These are phyloP conservation scores for Drosophila auraria DNA, from an alignment of 1,140 invertebrate species.

Conservation along the genomic window DNA sequence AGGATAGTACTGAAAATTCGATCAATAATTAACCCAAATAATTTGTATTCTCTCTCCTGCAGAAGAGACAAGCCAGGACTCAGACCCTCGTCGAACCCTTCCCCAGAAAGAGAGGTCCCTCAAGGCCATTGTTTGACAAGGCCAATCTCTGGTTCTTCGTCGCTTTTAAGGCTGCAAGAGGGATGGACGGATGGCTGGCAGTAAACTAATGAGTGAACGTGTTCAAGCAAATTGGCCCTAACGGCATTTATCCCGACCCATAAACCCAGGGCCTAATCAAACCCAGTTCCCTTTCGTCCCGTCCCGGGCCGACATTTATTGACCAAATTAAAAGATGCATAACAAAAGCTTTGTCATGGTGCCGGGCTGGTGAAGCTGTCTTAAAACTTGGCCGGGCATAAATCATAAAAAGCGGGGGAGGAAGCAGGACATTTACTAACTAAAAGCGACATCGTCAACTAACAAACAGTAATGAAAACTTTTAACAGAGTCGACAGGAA, in stretches of 20 bases:
- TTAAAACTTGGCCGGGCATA: constrained; percentile 55
- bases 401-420: constrained; percentile 49
- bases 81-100: too few species aligned
- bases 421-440: constrained; percentile 28
- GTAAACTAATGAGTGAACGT: constrained; percentile 58
- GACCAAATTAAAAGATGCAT: constrained; percentile 66
- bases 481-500: constrained; percentile 35
- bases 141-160: constrained; percentile 6
- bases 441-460: constrained; percentile 48
- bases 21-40: neutral
- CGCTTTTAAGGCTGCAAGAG: constrained; percentile 4
- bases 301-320: constrained; percentile 45
- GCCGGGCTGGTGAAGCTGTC: constrained; percentile 19
- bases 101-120: constrained; percentile 5
- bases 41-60: too few species aligned
- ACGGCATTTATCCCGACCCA: constrained; percentile 34
- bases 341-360: constrained; percentile 61
- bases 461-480: constrained; percentile 61
- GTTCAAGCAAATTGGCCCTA: constrained; percentile 59
- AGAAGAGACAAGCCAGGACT: too few species aligned
- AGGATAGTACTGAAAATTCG: too few species aligned
- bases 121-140: constrained; percentile 49
- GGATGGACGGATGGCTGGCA: neutral
- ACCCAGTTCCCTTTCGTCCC: neutral
- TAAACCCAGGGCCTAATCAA: constrained; percentile 36